A percentile compares a stretch with the other conserved stretches of the same genome.
Evolutionary conservation across 2,888 invertebrate genomes (phyloP).

Genomic region (Drosophila nr. medialis): DNA sequence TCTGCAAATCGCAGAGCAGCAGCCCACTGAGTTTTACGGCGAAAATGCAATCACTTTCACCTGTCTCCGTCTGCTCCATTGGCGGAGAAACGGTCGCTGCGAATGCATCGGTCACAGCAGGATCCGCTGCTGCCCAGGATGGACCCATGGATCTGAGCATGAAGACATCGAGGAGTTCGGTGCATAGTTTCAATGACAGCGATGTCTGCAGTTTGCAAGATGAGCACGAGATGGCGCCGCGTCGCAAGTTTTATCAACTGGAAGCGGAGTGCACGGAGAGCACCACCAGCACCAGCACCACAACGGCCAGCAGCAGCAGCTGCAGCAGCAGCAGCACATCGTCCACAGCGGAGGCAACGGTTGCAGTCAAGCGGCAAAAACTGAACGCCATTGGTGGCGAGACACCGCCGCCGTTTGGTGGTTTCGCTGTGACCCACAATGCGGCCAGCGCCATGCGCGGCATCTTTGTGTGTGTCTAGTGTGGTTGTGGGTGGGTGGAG

Average conservation of each 20-base stretch:
- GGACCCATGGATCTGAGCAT: slow-evolving; percentile 93
- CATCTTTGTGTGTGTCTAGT: slow-evolving; percentile 80
- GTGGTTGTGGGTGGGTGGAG: slow-evolving; percentile 62
- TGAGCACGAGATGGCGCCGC: slow-evolving; percentile 67
- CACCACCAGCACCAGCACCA: slow-evolving; percentile 32
- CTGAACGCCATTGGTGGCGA: slow-evolving; percentile 57
- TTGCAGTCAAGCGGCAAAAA: slow-evolving; percentile 76
- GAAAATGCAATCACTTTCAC: slow-evolving; percentile 82
- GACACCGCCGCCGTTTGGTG: slow-evolving; percentile 55
- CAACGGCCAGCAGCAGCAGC: slow-evolving; percentile 20
- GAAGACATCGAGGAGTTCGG: slow-evolving; percentile 86
- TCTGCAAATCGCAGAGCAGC: slow-evolving; percentile 70
- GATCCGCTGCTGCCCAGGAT: slow-evolving; percentile 86
- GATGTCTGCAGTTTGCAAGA: slow-evolving; percentile 72
- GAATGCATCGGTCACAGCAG: slow-evolving; percentile 10
- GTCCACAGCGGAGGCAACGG: slow-evolving; percentile 37
- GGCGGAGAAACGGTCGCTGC: slow-evolving; percentile 63
- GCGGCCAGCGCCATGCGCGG: slow-evolving; percentile 80
- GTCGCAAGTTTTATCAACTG: slow-evolving; percentile 80
- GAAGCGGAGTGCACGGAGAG: slow-evolving; percentile 62
- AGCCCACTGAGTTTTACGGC: slow-evolving; percentile 73
- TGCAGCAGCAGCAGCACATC: slow-evolving; percentile 36
- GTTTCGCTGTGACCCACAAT: slow-evolving; percentile 71
- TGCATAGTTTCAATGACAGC: slow-evolving; percentile 79
- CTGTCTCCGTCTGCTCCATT: slow-evolving; percentile 81